phyloP scores from a whole-genome alignment of 2,888 invertebrate species.

The Macrostomum cliftonense region DNA sequence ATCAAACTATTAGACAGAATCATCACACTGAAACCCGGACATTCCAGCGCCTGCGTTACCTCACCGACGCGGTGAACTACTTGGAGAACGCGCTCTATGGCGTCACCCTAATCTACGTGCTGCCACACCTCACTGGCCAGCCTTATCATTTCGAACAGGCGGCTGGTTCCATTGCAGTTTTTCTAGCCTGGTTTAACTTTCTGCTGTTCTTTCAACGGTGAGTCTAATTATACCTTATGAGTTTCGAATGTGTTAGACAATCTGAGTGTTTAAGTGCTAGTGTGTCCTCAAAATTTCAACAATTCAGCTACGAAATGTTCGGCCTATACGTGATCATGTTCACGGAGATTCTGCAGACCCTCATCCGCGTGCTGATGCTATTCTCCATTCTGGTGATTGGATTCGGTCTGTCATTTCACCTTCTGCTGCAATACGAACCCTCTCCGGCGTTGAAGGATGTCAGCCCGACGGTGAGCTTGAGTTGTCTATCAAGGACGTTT shows the following conservation, averaged over 20 bases:
- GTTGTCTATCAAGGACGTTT: no score
- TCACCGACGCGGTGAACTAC: slow-evolving; percentile 43
- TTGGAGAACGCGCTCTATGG: slow-evolving; percentile 61
- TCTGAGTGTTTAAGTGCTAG: no score
- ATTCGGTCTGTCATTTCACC: slow-evolving; percentile 67
- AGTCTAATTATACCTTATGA: no score
- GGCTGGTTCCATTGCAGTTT: slow-evolving; percentile 61
- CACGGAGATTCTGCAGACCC: slow-evolving; percentile 59
- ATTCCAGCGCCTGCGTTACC: slow-evolving; percentile 30
- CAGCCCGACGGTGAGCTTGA: no score
- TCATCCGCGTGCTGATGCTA: slow-evolving; percentile 64
- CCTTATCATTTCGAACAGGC: slow-evolving; percentile 36
- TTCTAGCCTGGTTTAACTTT: slow-evolving; percentile 69
- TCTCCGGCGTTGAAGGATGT: not conserved
- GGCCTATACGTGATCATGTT: slow-evolving; percentile 89
- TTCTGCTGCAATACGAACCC: slow-evolving; percentile 40
- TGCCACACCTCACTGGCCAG: slow-evolving; percentile 15
- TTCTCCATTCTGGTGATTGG: slow-evolving; percentile 76
- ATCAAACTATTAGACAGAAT: no score
- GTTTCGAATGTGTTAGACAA: no score
- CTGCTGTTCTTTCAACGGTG: slow-evolving; percentile 59
- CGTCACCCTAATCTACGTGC: slow-evolving; percentile 51
- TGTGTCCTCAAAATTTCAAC: no score
- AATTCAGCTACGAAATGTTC: slow-evolving; percentile 45
- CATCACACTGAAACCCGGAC: not conserved